Conservation (phyloP, 2,888 invertebrate genomes). For the Ochlodes sylvanus region DNA sequence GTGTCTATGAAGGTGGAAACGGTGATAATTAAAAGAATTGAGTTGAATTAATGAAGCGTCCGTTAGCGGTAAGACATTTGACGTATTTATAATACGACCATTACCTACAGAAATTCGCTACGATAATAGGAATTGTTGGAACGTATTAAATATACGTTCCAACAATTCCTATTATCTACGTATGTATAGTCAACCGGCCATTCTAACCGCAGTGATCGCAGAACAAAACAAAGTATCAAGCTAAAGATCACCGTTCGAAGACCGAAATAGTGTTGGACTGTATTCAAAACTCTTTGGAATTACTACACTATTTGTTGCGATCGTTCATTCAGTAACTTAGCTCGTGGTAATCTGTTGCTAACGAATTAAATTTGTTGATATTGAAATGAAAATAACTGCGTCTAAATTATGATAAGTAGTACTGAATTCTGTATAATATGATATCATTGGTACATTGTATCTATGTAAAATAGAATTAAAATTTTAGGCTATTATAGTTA, state of each 20-base stretch:
- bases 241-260: constrained; percentile 74
- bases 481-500: too few species aligned
- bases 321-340: constrained; percentile 82
- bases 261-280: constrained; percentile 82
- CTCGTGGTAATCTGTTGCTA: constrained; percentile 71
- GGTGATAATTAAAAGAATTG: too few species aligned
- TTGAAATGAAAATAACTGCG: background rate
- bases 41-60: too few species aligned
- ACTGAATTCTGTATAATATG: too few species aligned
- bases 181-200: constrained; percentile 49
- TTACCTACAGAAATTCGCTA: constrained; percentile 25
- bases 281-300: constrained; percentile 84
- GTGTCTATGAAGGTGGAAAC: too few species aligned
- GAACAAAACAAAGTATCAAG: constrained; percentile 72
- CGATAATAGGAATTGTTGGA: too few species aligned
- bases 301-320: constrained; percentile 79
- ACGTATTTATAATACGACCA: constrained; percentile 21
- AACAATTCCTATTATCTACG: constrained; percentile 48
- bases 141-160: constrained; percentile 42
- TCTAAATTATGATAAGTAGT: background rate
- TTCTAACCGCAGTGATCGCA: constrained; percentile 62
- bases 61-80: constrained; percentile 17
- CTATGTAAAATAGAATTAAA: too few species aligned
- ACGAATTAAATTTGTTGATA: constrained; percentile 60
- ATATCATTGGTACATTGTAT: too few species aligned